Percentiles rank a stretch among this genome's conserved stretches.
Evolutionary conservation across 30 jellyfish, hydroid and myxozoan species (phyloP).

Genomic region (Turritopsis dohrnii): DNA sequence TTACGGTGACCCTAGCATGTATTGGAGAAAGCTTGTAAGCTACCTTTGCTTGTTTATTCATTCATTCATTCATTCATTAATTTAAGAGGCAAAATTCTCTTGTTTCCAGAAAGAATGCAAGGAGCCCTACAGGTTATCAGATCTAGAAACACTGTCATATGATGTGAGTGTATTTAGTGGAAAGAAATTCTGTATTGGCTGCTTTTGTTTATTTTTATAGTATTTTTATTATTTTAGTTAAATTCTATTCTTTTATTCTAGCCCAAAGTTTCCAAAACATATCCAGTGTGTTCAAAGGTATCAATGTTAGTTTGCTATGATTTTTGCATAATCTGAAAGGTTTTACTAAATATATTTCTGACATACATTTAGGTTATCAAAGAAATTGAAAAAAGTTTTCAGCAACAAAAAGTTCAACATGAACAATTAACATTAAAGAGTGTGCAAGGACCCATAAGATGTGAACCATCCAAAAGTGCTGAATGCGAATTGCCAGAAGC

Average conservation of each 20-base stretch:
- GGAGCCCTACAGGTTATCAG: not conserved
- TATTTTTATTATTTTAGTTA: not conserved
- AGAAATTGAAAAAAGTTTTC: not conserved
- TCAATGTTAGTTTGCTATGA: not conserved
- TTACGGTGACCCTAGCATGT: not conserved
- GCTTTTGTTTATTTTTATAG: not conserved
- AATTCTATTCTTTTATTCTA: not conserved
- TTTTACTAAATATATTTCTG: not conserved
- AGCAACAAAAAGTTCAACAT: not conserved
- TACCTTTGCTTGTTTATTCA: not conserved
- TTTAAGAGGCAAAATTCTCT: not conserved
- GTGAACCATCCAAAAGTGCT: not conserved
- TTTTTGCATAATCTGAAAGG: not conserved
- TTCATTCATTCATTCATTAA: not conserved
- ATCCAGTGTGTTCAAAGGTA: not conserved
- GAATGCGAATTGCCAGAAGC: not conserved
- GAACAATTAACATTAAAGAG: not conserved
- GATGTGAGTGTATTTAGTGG: not conserved
- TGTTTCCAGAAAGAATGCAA: not conserved
- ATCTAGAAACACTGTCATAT: not conserved
- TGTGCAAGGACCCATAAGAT: not conserved
- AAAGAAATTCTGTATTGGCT: not conserved
- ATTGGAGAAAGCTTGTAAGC: conserved; percentile 3
- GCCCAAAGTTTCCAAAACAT: not conserved
- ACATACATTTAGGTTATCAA: not conserved